A percentile compares a stretch with the other conserved stretches of the same genome.
Evolutionary conservation across 2,888 invertebrate genomes (phyloP).

Genomic region (Lycaena phlaeas): DNA sequence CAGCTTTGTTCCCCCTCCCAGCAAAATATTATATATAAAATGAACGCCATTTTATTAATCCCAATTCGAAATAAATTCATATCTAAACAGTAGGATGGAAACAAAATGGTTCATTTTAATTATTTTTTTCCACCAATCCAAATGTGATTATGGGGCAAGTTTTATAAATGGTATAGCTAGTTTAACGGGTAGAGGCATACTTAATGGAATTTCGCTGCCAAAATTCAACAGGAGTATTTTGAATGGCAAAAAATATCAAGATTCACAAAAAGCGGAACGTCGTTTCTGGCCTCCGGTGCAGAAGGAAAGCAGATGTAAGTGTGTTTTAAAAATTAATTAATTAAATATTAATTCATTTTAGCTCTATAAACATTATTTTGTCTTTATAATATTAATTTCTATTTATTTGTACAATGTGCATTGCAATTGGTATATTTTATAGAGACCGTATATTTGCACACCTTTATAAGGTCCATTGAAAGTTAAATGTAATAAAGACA

Average conservation of each 20-base stretch:
- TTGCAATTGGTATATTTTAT: no score
- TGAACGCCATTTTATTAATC: constrained; percentile 21
- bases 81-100: constrained; percentile 20
- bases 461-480: no score
- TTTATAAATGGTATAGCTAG: constrained; percentile 20
- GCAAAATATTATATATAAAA: constrained; percentile 34
- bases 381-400: no score
- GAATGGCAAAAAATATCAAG: constrained; percentile 22
- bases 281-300: constrained; percentile 48
- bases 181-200: constrained; percentile 6
- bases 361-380: no score
- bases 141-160: constrained; percentile 17
- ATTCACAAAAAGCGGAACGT: constrained; percentile 23
- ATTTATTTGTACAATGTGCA: no score
- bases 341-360: no score
- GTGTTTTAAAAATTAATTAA: no score
- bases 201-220: constrained; percentile 22
- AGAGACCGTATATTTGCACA: no score
- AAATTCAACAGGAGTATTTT: constrained; percentile 25
- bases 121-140: constrained; percentile 22
- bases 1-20: constrained; percentile 40
- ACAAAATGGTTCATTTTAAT: constrained; percentile 16
- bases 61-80: constrained; percentile 17
- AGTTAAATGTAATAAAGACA: no score
- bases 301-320: constrained; percentile 57